Conservation (phyloP, 2,888 invertebrate species). For the Tipula helvola region DNA sequence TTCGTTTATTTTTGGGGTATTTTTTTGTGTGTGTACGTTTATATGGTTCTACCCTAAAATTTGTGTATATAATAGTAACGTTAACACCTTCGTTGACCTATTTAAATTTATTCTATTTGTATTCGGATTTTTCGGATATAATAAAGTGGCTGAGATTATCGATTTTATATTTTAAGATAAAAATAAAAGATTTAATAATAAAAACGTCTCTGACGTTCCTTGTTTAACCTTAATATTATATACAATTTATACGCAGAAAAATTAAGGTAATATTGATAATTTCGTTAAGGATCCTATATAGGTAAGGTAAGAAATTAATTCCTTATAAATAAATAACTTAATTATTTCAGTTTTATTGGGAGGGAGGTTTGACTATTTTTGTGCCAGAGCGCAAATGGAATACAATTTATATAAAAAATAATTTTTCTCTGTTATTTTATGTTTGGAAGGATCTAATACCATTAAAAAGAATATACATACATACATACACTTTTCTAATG, state of each 20-base stretch:
- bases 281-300: neutral
- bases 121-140: neutral
- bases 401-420: neutral
- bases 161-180: neutral
- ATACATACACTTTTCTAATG: neutral
- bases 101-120: neutral
- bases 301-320: neutral
- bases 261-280: neutral
- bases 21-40: neutral
- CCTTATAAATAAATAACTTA: neutral
- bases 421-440: neutral
- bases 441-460: neutral
- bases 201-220: neutral
- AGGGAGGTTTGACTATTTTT: neutral
- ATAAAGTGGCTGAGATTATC: neutral
- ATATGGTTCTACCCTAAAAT: neutral
- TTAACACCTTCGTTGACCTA: neutral
- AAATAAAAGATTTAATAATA: neutral
- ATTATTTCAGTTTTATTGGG: neutral
- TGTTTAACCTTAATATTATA: neutral
- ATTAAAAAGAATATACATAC: neutral
- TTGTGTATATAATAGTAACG: neutral
- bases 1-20: neutral
- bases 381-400: neutral
- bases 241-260: neutral